Evolutionary conservation across 2,888 invertebrate genomes (phyloP).

Genomic region (Dasypogon diadema): DNA sequence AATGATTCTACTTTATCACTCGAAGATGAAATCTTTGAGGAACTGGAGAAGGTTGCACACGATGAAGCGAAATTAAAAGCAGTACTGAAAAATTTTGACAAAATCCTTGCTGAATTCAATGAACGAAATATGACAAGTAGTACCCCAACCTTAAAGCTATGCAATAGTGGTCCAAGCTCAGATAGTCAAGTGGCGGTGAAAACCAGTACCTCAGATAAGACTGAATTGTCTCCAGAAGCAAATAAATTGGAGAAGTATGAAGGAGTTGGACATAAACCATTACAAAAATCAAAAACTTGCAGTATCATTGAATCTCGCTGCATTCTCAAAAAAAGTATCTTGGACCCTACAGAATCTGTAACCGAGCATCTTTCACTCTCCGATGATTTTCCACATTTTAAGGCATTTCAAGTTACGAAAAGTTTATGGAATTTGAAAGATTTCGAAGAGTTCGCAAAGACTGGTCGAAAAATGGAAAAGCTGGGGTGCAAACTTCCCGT

Average conservation of each 20-base stretch:
- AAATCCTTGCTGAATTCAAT: constrained; percentile 70
- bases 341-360: constrained; percentile 65
- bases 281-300: constrained; percentile 79
- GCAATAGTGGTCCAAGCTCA: constrained; percentile 17
- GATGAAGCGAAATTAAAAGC: constrained; percentile 69
- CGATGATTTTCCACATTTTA: constrained; percentile 41
- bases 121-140: constrained; percentile 43
- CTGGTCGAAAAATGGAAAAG: constrained; percentile 63
- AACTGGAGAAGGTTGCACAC: constrained; percentile 67
- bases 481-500: constrained; percentile 69
- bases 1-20: constrained; percentile 65
- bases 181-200: neutral
- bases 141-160: neutral
- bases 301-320: constrained; percentile 79
- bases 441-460: constrained; percentile 72
- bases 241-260: neutral
- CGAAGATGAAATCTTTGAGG: constrained; percentile 68
- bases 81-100: constrained; percentile 71
- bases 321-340: constrained; percentile 72
- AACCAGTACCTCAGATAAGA: no score
- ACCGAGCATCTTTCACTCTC: constrained; percentile 47
- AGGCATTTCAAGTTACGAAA: constrained; percentile 70
- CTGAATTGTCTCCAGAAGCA: no score
- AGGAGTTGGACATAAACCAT: constrained; percentile 58
- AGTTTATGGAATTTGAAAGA: constrained; percentile 74